phyloP scores from a whole-genome alignment of 2,888 invertebrate species.

The Tachystola acroxantha region DNA sequence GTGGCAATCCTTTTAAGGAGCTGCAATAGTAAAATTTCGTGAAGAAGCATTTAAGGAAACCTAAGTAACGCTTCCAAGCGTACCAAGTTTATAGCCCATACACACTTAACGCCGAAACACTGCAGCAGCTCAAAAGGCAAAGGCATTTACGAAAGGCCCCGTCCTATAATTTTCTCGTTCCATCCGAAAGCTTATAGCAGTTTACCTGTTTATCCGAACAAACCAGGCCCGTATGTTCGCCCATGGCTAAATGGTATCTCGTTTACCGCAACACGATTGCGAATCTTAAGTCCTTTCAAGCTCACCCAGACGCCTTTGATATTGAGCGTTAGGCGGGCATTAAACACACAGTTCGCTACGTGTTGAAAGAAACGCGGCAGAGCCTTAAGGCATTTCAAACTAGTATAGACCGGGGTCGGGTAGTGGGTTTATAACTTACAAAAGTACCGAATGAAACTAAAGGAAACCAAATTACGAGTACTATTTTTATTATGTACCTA shows the following conservation, averaged over 20 bases:
- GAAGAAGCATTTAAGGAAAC: slow-evolving; percentile 1
- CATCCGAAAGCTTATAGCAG: slow-evolving; percentile 35
- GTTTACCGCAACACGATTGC: slow-evolving; percentile 65
- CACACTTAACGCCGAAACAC: slow-evolving; percentile 7
- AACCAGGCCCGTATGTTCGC: slow-evolving; percentile 37
- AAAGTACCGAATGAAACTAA: too few relatives aligned
- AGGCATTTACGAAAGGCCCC: slow-evolving; percentile 16
- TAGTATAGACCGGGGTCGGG: too few relatives aligned
- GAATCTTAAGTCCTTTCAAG: slow-evolving; percentile 59
- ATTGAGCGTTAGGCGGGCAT: slow-evolving; percentile 50
- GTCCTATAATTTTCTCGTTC: slow-evolving; percentile 46
- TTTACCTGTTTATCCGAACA: slow-evolving; percentile 36
- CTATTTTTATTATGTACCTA: too few relatives aligned
- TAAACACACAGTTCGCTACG: slow-evolving; percentile 70
- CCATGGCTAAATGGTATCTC: slow-evolving; percentile 67
- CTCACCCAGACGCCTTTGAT: slow-evolving; percentile 54
- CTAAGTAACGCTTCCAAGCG: slow-evolving; percentile 9
- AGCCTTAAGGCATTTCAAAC: slow-evolving; percentile 59
- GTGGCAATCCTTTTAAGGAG: too few relatives aligned
- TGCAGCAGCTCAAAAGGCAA: slow-evolving; percentile 10
- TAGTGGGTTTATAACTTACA: too few relatives aligned
- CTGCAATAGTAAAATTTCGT: slow-evolving; percentile 4
- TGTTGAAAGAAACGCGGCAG: slow-evolving; percentile 69
- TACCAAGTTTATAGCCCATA: too few relatives aligned
- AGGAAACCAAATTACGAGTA: too few relatives aligned